A percentile compares a stretch with the other conserved stretches of the same genome.
These are phyloP conservation scores for Casuarius casuarius DNA, from an alignment of 2,113 vertebrate genomes.

Conservation along the genomic window DNA sequence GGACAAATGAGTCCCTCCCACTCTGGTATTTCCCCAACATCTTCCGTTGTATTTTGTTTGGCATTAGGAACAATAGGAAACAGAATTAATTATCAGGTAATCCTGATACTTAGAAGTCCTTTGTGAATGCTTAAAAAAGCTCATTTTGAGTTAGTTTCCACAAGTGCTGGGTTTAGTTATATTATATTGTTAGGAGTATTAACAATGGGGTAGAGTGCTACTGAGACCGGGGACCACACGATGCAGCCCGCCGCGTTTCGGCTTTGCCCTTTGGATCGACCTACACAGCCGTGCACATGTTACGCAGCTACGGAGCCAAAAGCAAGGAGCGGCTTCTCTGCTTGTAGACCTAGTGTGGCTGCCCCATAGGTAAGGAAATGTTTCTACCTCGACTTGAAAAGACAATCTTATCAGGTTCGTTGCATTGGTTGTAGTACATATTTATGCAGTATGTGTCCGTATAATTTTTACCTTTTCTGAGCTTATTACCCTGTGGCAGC, in stretches of 20 bases:
- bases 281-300: not conserved
- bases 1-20: not conserved
- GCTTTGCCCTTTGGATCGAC: not conserved
- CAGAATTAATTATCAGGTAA: conserved; percentile 19
- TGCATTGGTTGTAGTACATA: not conserved
- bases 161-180: not conserved
- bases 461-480: not conserved
- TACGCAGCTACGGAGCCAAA: not conserved
- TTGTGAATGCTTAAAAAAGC: not conserved
- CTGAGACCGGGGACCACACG: not conserved
- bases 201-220: not conserved
- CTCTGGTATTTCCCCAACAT: not conserved
- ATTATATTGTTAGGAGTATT: not conserved
- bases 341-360: not conserved
- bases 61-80: conserved; percentile 26
- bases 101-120: not conserved
- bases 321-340: not conserved
- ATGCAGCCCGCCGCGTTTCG: not conserved
- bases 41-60: conserved; percentile 43
- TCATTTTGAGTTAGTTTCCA: not conserved
- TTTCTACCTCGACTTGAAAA: not conserved
- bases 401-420: not conserved
- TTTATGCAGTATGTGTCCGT: not conserved
- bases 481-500: not conserved
- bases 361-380: not conserved